Conservation (phyloP, 2,797 vertebrate genomes). For the Enteromius mattozi region DNA sequence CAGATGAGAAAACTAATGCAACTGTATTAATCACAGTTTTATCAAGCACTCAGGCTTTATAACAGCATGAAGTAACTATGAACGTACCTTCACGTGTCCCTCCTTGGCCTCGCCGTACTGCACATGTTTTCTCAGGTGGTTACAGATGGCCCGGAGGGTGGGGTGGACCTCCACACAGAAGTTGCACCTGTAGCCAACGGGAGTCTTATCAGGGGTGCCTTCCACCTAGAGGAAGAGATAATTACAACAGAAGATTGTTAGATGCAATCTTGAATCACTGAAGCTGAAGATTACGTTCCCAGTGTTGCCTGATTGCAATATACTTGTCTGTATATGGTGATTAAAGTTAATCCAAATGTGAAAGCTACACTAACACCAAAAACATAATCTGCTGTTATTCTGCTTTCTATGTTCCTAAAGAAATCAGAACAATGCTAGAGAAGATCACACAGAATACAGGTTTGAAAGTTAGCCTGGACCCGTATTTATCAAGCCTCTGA, state of each 20-base stretch:
- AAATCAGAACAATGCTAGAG: not conserved
- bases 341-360: not conserved
- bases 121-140: slow-evolving; percentile 97
- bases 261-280: not conserved
- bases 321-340: not conserved
- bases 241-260: not conserved
- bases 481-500: not conserved
- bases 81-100: slow-evolving; percentile 79
- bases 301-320: not conserved
- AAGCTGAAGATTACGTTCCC: not conserved
- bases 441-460: not conserved
- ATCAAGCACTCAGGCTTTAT: not conserved
- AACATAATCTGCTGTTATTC: not conserved
- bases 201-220: slow-evolving; percentile 68
- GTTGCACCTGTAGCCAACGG: slow-evolving; percentile 95
- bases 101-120: slow-evolving; percentile 92
- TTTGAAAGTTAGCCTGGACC: not conserved
- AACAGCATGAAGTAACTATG: not conserved
- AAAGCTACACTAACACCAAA: not conserved
- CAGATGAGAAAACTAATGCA: not conserved
- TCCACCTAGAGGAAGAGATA: slow-evolving; percentile 63
- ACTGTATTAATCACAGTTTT: not conserved
- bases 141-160: slow-evolving; percentile 96
- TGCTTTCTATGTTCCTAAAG: not conserved
- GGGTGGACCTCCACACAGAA: slow-evolving; percentile 97